Base-by-base conservation (phyloP, 2,888 invertebrate species). In the Andrena dorsata region DNA sequence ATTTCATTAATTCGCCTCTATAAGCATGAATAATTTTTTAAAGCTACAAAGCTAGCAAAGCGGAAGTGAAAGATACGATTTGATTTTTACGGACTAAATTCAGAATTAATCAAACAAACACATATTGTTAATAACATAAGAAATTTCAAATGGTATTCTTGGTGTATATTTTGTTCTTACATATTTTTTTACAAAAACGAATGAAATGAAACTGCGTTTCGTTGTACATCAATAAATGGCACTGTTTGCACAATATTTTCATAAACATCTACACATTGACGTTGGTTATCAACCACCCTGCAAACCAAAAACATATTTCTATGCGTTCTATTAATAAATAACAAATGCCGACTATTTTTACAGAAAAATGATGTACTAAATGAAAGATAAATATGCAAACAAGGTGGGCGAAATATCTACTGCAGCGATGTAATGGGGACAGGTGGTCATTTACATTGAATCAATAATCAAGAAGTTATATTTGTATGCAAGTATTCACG, bases 361-460 rank as follows among this genome's bases (percentile, higher is more conserved):
- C 41, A 41, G 60, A 41, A 26, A 56, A 20, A 47, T 47, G 49
- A 64, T 16, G 32, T 58, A 51, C 51, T 61, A 77, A 76, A 80
- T 80, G 49, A 77, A 76, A 71, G 71, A 80, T 76, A 80, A 80
- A 80, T 76, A 80, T 68, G 70, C 66, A 71, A 70, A 70, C 79
- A 70, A 51, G 28, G 28, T 10, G n/a, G 49, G 6, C 41, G 70
- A 64, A 66, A 70, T 65, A 60, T 61, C 35, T 53, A 51, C 61
- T 71, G 58, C 58, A 41, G 41, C 41, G 41, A 49, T 75, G 47
- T 75, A 69, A 75, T 68, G 63, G 68, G 68, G 66, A 66, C 75
- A 26, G 49, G 26, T 30, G 65, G 47, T 61, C 68, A 63, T 78
- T 75, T 78, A 75, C 78, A 71, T 68, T 61, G 63, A 75, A 75